These are phyloP conservation scores for Agapornis roseicollis DNA, from an alignment of 2,113 vertebrate genomes.

Conservation along the genomic window DNA sequence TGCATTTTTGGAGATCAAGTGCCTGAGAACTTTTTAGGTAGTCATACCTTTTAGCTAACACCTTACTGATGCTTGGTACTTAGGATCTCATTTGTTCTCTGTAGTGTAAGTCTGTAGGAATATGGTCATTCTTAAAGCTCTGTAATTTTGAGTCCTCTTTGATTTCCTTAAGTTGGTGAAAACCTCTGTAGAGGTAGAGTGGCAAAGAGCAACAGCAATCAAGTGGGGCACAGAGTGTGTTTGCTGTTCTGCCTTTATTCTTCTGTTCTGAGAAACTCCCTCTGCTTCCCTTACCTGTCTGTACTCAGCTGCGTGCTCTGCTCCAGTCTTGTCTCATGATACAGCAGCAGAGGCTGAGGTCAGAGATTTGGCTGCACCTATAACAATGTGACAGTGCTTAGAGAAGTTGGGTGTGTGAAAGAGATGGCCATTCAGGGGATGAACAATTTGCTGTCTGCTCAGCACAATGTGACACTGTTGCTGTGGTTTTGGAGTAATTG, in stretches of 20 bases:
- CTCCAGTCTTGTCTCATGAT: not conserved
- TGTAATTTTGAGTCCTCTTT: not conserved
- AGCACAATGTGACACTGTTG: accelerated
- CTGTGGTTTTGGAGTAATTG: not conserved
- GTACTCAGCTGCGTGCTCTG: not conserved
- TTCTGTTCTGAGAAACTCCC: not conserved
- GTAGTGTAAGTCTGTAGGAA: not conserved
- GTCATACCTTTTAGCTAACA: not conserved
- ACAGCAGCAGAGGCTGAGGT: not conserved
- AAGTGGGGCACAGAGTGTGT: not conserved
- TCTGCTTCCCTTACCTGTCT: not conserved
- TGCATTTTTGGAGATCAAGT: not conserved
- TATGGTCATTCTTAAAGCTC: not conserved
- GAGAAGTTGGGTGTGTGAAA: not conserved
- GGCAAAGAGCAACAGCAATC: not conserved
- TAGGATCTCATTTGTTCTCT: not conserved
- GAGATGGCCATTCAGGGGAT: not conserved
- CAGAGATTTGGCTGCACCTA: not conserved
- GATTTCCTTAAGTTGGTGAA: not conserved
- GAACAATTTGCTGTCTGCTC: not conserved
- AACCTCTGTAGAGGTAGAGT: not conserved
- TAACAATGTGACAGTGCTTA: not conserved
- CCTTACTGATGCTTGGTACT: not conserved
- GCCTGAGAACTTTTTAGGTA: not conserved
- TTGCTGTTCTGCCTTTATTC: not conserved